Evolutionary conservation across 2,797 vertebrate genomes (phyloP), one percentile per base, ranked within the genome.

Genomic region (Carapus acus): DNA sequence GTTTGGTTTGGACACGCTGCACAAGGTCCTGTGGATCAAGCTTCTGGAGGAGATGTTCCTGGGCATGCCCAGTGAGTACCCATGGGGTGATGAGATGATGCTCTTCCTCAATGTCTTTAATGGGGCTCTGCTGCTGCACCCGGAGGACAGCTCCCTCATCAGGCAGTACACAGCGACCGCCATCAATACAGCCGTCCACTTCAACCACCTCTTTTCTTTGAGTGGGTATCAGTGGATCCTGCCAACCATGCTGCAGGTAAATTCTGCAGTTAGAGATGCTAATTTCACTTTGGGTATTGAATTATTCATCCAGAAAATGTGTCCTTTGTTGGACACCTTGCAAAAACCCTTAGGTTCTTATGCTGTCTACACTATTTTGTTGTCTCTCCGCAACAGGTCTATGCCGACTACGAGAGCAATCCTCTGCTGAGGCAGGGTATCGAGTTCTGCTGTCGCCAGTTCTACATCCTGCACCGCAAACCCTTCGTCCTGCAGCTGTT

Each of bases 1-100:
- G 43, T 98, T 99, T 58, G 96, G 96, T 16, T 82, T 99, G 6
- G 96, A 99, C 76, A 98, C 95, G 4, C 92, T 99, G 48, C 96
- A 98, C 78, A 99, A 99, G 75, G 95, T 96, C 63, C 74, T 99
- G 76, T 99, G 96, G 96, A 97, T 99, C 81, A 97, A 98, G 70
- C 90, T 99, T 22, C 85, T 99, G 55, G 96, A 99, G 76, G 95
- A 98, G 76, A 98, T 99, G 96, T 99, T 99, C 59, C 87, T 98
- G 65, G 96, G 96, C 56, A 98, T 98, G 96, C 96, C 96, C 16
- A 98, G 96, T 4, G 95, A 99, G 84, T 98, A 94, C 56, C 96
- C 96, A 0, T 98, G 96, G 96, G 96, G 95, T 0, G 95, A 99
- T 18, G 96, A 99, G 83, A 98, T 99, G 82, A 99, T 99, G 96